Evolutionary conservation across 2,888 invertebrate species (phyloP), one percentile per base, ranked within the genome.

Genomic region (Auanema sp.): DNA sequence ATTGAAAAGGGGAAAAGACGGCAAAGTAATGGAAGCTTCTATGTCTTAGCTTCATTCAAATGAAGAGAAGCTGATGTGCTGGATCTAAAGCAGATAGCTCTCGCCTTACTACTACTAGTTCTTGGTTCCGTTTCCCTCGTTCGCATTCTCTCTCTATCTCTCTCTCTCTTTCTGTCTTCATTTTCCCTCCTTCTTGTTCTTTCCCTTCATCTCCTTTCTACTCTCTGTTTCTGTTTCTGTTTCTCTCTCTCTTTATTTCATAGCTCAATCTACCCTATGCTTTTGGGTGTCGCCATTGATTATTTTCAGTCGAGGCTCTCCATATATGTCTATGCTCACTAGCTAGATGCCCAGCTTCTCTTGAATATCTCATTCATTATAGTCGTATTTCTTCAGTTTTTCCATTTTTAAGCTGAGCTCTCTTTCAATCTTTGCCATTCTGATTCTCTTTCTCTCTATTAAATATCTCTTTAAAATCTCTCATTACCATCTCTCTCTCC

Each of bases 321-420:
- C 55, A 11, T 12, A 33, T 12, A 50, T 24, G 16, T 25, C 14
- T 43, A n/a, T 41, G 51, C 51, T 52, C 52, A 43, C 50, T 24
- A 51, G 51, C 52, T 18, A n/a, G 33, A 24, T 21, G 40, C 16
- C 47, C 47, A 51, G 42, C 23, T 16, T 40, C 51, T 41, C 23
- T 18, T 47, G 49, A 42, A 60, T 55, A 55, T 60, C 60, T 55
- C 54, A 54, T 24, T 56, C 21, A 10, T 57, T 24, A 21, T 57
- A 51, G 51, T 59, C 52, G 53, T 52, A 23, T 52, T 23, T 24
- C n/a, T 14, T 33, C 24, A n/a, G 14, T 33, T 54, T 54, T 18
- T 54, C 40, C 40, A 54, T 25, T 25, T 54, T 54, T 54, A 25
- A 25, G 54, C 40, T 24, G 14, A 18, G 21, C 47, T 47, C 47